Evolutionary conservation across 2,113 vertebrate genomes (phyloP).

Genomic region (Dromaius novaehollandiae): DNA sequence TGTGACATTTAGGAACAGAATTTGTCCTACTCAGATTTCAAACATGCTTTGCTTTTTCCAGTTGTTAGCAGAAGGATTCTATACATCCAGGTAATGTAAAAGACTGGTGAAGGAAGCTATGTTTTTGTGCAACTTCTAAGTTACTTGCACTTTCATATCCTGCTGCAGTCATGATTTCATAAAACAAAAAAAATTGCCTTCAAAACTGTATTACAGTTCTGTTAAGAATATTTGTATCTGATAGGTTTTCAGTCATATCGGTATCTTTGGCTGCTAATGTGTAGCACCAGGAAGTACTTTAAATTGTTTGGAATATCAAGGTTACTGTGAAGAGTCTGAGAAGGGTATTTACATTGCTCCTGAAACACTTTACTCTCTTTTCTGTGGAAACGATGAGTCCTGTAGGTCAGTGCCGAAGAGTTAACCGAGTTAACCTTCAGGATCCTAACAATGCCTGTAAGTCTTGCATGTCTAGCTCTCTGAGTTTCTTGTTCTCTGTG

Average conservation of each 20-base stretch:
- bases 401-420: not conserved
- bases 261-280: not conserved
- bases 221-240: not conserved
- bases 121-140: not conserved
- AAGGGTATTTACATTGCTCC: not conserved
- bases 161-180: not conserved
- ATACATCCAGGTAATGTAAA: not conserved
- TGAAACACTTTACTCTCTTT: not conserved
- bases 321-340: not conserved
- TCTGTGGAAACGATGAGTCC: not conserved
- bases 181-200: not conserved
- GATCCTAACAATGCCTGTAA: rapidly evolving
- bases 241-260: not conserved
- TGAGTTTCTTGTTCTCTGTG: rapidly evolving
- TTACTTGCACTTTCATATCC: not conserved
- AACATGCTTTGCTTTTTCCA: not conserved
- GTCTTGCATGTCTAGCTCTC: not conserved
- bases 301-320: not conserved
- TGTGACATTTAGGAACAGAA: not conserved
- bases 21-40: not conserved
- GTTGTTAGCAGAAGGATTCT: not conserved
- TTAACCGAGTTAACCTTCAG: not conserved
- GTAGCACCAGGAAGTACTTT: not conserved
- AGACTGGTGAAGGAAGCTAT: not conserved
- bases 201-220: not conserved